Conservation (phyloP, 2,888 invertebrate species). For the Merodon equestris region DNA sequence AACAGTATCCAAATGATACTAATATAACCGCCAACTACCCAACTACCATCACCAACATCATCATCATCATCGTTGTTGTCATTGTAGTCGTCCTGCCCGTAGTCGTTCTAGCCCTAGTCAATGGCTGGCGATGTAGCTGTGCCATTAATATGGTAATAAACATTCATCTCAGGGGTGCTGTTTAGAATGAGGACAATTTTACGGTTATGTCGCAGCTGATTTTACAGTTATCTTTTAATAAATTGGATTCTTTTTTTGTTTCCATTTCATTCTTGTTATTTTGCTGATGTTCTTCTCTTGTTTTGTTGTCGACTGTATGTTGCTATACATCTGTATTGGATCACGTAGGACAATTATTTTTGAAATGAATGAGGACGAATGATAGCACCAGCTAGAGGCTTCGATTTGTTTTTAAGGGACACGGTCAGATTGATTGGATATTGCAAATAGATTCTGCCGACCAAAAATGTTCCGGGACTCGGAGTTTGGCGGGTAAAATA, state of each 20-base stretch:
- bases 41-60: conserved; percentile 16
- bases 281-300: background rate
- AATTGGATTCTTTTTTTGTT: conserved; percentile 53
- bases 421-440: too few species aligned
- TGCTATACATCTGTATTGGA: conserved; percentile 27
- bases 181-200: conserved; percentile 67
- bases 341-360: conserved; percentile 57
- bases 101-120: background rate
- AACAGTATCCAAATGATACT: background rate
- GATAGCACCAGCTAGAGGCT: too few species aligned
- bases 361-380: too few species aligned
- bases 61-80: background rate
- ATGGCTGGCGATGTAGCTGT: conserved; percentile 13
- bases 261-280: conserved; percentile 15
- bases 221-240: conserved; percentile 68
- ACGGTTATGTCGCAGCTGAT: conserved; percentile 68
- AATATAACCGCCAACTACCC: background rate
- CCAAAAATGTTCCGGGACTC: too few species aligned
- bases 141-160: conserved; percentile 68
- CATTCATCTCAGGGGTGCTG: conserved; percentile 68
- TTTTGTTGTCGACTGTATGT: background rate
- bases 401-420: too few species aligned
- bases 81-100: too few species aligned
- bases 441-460: too few species aligned
- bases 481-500: too few species aligned